phyloP scores from a whole-genome alignment of 2,797 vertebrate genomes.

The Tamandua tetradactyla region DNA sequence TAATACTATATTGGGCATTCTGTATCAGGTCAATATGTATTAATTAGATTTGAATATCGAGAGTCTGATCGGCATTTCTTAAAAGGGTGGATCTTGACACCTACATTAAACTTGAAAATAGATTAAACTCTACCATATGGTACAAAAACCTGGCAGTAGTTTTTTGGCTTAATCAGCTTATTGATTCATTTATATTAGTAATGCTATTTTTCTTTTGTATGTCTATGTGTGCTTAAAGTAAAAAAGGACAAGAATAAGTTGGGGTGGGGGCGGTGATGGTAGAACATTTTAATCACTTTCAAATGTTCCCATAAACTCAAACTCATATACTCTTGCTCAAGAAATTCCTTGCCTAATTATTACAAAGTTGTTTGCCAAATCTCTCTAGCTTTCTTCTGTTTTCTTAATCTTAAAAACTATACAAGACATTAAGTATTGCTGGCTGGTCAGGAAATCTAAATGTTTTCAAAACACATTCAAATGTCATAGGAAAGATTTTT shows the following conservation, averaged over 20 bases:
- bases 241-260: conserved; percentile 61
- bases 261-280: not conserved
- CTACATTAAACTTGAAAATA: not conserved
- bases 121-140: not conserved
- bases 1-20: not conserved
- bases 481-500: not conserved
- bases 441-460: conserved; percentile 42
- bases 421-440: not conserved
- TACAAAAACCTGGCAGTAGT: not conserved
- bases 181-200: not conserved
- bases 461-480: conserved; percentile 33
- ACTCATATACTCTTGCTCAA: conserved; percentile 16
- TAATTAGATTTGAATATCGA: not conserved
- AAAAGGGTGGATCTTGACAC: not conserved
- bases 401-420: conserved; percentile 55
- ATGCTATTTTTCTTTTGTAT: conserved; percentile 44
- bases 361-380: conserved; percentile 37
- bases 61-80: not conserved
- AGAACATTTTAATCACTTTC: conserved; percentile 67
- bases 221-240: conserved; percentile 35
- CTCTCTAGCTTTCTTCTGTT: conserved; percentile 40
- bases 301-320: conserved; percentile 69
- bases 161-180: not conserved
- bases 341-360: conserved; percentile 49
- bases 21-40: not conserved